A percentile compares a stretch with the other conserved stretches of the same genome.
These are phyloP conservation scores for Callipepla squamata DNA, from an alignment of 2,113 vertebrate species.

Conservation along the genomic window DNA sequence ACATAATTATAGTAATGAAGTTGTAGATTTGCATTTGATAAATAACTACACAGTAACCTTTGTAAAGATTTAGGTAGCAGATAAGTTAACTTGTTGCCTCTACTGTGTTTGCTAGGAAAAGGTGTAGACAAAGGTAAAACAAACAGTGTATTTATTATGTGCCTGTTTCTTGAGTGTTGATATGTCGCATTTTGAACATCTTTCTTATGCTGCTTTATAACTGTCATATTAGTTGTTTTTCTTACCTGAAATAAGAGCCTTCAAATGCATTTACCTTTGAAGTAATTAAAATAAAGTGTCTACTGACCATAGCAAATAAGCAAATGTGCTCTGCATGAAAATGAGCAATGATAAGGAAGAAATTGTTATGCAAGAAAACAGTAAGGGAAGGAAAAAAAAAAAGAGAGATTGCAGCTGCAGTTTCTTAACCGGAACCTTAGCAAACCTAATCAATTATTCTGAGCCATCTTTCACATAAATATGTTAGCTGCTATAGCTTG, in stretches of 20 bases:
- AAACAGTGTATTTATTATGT: not conserved
- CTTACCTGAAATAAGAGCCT: conserved; percentile 48
- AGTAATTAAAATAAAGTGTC: conserved; percentile 65
- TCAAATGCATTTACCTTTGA: conserved; percentile 60
- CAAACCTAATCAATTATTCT: conserved; percentile 67
- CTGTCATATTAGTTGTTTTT: conserved; percentile 61
- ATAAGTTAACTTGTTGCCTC: not conserved
- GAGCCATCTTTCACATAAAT: conserved; percentile 50
- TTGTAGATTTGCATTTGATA: not conserved
- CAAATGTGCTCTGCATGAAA: conserved; percentile 37
- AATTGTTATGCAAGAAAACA: conserved; percentile 33
- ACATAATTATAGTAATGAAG: not conserved
- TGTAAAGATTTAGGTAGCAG: conserved; percentile 4
- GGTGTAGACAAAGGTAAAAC: not conserved
- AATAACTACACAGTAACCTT: not conserved
- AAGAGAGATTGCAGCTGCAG: conserved; percentile 4
- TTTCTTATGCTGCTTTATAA: conserved; percentile 11
- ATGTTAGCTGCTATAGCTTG: conserved; percentile 38
- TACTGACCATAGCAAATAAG: conserved; percentile 57
- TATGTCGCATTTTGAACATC: not conserved
- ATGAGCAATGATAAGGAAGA: conserved; percentile 59
- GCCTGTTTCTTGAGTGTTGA: not conserved
- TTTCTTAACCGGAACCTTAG: conserved; percentile 52
- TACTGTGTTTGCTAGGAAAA: not conserved
- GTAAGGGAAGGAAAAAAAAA: not conserved